Evolutionary conservation across 2,888 invertebrate species (phyloP).

Genomic region (Pterobdella sp.): DNA sequence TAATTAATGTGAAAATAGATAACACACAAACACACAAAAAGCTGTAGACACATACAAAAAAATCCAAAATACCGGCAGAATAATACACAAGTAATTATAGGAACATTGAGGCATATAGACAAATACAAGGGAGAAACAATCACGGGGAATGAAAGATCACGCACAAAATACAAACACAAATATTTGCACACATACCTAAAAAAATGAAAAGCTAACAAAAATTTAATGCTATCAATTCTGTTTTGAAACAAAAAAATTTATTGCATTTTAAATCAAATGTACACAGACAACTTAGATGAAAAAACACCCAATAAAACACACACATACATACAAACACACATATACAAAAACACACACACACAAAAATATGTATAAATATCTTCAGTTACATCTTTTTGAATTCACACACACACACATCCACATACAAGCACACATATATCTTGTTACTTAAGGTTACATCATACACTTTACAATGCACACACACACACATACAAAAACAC

Average conservation of each 20-base stretch:
- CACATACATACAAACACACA: background rate
- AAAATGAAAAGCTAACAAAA: background rate
- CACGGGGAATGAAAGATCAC: background rate
- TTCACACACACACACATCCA: slow-evolving; percentile 24
- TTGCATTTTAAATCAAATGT: no score
- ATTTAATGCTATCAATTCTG: background rate
- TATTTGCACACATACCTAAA: slow-evolving; percentile 11
- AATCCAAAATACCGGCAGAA: no score
- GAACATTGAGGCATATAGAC: no score
- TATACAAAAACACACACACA: slow-evolving; percentile 16
- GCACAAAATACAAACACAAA: no score
- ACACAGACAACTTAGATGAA: no score
- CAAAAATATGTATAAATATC: background rate
- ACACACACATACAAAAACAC: background rate
- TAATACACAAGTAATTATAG: no score
- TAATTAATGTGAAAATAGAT: no score
- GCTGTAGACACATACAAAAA: no score
- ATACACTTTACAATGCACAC: no score
- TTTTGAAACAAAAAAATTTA: background rate
- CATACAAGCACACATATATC: background rate
- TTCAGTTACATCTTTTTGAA: no score
- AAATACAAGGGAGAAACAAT: background rate
- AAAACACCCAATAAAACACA: background rate
- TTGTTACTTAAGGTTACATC: background rate
- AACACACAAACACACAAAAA: no score